phyloP scores from a whole-genome alignment of 2,113 vertebrate genomes.

The Ceyx margarethae region DNA sequence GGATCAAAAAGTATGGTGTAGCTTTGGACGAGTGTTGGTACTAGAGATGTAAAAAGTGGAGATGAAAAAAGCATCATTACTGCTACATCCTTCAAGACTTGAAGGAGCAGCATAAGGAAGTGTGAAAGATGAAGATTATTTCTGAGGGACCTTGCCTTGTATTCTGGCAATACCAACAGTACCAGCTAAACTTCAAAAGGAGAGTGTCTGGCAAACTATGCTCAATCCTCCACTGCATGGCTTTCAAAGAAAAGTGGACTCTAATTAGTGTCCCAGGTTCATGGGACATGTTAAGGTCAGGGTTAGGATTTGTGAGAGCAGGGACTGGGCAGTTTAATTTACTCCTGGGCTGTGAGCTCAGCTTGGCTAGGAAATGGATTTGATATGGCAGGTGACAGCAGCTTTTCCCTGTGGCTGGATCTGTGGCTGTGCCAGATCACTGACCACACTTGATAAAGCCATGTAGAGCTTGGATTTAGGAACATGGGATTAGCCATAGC shows the following conservation, averaged over 20 bases:
- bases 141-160: not conserved
- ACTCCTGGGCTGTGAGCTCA: not conserved
- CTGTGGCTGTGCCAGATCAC: not conserved
- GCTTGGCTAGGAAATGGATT: not conserved
- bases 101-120: not conserved
- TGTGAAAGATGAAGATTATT: not conserved
- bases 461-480: not conserved
- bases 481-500: not conserved
- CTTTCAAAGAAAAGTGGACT: not conserved
- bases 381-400: fast-evolving
- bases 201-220: not conserved
- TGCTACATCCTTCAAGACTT: not conserved
- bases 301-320: not conserved
- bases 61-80: not conserved
- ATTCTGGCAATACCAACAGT: not conserved
- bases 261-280: not conserved
- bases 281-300: not conserved
- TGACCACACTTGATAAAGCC: not conserved
- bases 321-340: not conserved
- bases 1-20: not conserved
- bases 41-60: not conserved
- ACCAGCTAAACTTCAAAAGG: not conserved
- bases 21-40: not conserved
- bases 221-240: not conserved
- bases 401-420: not conserved